These are phyloP conservation scores for Leptinotarsa peninsularis DNA, from an alignment of 2,888 invertebrate species.

Conservation along the genomic window DNA sequence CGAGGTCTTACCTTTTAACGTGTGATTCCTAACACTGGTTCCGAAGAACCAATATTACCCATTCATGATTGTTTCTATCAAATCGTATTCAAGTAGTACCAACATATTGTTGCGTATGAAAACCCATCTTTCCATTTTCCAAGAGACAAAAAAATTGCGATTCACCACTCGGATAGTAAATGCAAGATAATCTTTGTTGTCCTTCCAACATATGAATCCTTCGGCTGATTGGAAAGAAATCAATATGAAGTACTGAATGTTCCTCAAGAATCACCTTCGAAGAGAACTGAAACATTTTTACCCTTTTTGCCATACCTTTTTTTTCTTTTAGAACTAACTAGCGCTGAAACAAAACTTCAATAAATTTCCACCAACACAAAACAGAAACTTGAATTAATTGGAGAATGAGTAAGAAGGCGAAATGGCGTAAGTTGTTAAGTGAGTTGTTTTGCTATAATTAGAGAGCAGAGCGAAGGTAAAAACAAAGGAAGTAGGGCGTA, in stretches of 20 bases:
- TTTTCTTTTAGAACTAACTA: slow-evolving; percentile 6
- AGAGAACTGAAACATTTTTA: slow-evolving; percentile 5
- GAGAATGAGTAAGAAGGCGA: slow-evolving; percentile 28
- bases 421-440: slow-evolving; percentile 33
- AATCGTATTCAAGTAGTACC: no score
- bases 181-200: background rate
- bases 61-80: no score
- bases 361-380: slow-evolving; percentile 21
- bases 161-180: background rate
- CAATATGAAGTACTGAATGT: slow-evolving; percentile 2
- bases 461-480: slow-evolving; percentile 25
- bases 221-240: background rate
- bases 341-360: background rate
- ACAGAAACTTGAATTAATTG: slow-evolving; percentile 33
- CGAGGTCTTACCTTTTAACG: no score
- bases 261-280: background rate
- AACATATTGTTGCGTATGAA: no score
- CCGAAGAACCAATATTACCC: no score
- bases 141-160: no score
- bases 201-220: background rate
- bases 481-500: slow-evolving; percentile 19
- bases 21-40: no score
- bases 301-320: background rate
- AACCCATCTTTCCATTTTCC: no score
- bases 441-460: slow-evolving; percentile 36